Base-by-base conservation (phyloP, 1,140 invertebrate genomes). In the Dinoponera quadriceps region DNA sequence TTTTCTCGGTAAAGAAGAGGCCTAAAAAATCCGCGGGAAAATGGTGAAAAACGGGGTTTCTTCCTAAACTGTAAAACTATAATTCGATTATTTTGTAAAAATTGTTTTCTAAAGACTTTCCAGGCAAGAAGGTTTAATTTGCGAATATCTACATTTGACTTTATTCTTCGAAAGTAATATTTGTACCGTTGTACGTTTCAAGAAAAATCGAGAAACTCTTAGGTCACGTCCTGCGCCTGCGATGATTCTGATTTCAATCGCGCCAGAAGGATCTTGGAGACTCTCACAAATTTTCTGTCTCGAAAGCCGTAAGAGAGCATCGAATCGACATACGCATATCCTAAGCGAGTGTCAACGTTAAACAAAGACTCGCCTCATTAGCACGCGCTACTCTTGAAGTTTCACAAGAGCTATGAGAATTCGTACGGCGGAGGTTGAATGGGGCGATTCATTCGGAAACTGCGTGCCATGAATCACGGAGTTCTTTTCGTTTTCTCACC, bases 381-480 rank as follows among this genome's bases (percentile, higher is more conserved):
- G 48, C 59, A 51, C 25, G n/a, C 20, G 57, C 3, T 18, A 4
- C 16, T 25, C 29, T 20, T 33, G 27, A 25, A 55, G 27, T 38
- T 3, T 77, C n/a, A 25, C 7, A n/a, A 78, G 63, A 54, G 29
- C 68, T n/a, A 18, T 20, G 14, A 33, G 22, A 66, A 54, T 66
- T 66, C 20, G 44, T 20, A 27, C 14, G 2, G 27, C 27, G 44
- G 48, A 3, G 13, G 33, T 7, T 78, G 74, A 78, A 78, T 68
- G 18, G 63, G 16, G 49, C 25, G 18, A 54, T 27, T 78, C 63
- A 68, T 78, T 78, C 63, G 20, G 33, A 38, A 78, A 77, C 2
- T 13, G 16, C 59, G 20, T 29, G 20, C 69, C 18, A 44, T 69
- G 49, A 69, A 78, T 69, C 22, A 44, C 63, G 29, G 29, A 20